Conservation (phyloP, 2,113 vertebrate species). For the Proteles cristata region DNA sequence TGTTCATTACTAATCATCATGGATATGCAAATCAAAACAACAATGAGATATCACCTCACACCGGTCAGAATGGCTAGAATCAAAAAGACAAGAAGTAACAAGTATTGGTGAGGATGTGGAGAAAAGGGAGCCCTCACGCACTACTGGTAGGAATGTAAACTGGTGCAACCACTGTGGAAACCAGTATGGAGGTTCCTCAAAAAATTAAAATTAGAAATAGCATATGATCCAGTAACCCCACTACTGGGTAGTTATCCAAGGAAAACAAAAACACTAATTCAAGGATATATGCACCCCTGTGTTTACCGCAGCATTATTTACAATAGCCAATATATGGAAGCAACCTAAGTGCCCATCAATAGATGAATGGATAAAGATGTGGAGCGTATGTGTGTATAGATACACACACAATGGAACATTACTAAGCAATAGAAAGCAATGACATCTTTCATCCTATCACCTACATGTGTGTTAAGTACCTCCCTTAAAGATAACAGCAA, state of each 20-base stretch:
- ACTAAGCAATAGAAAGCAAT: background rate
- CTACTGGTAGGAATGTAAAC: background rate
- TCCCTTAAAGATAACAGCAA: background rate
- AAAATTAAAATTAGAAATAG: background rate
- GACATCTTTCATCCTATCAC: background rate
- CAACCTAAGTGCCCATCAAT: background rate
- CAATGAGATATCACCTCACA: background rate
- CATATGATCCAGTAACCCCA: background rate
- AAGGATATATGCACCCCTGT: background rate
- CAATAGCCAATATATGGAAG: background rate
- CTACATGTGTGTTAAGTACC: background rate
- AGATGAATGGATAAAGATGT: background rate
- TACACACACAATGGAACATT: background rate
- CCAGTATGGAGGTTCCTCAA: background rate
- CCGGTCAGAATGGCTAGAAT: background rate
- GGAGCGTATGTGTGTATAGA: background rate
- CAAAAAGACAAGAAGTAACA: background rate
- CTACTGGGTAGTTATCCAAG: background rate
- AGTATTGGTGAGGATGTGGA: background rate
- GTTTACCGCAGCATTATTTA: background rate
- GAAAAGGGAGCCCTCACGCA: background rate
- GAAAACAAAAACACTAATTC: background rate
- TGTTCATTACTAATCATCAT: background rate
- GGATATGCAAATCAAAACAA: background rate
- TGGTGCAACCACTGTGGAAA: background rate